phyloP scores from a whole-genome alignment of 2,888 invertebrate species.

The Xylota segnis region DNA sequence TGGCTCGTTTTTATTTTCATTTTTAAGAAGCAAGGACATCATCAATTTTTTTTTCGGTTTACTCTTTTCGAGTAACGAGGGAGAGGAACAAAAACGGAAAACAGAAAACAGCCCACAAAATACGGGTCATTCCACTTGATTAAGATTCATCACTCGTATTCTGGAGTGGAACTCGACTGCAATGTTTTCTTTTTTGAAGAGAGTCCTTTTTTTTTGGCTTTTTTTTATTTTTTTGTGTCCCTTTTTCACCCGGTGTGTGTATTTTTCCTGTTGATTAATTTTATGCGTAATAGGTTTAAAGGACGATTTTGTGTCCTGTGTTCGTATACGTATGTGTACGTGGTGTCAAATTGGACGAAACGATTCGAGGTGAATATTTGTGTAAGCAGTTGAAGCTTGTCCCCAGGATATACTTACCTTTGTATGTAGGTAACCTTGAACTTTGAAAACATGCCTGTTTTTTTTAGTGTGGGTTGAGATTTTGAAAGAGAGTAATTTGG shows the following conservation, averaged over 20 bases:
- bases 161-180: conserved; percentile 54
- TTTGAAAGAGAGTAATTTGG: conserved; percentile 28
- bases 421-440: conserved; percentile 27
- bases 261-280: conserved; percentile 64
- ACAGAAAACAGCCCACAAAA: conserved; percentile 52
- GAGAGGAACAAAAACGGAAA: background rate
- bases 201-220: conserved; percentile 23
- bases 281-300: conserved; percentile 66
- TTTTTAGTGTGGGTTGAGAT: background rate
- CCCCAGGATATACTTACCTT: background rate
- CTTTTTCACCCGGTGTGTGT: conserved; percentile 4
- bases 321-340: conserved; percentile 10
- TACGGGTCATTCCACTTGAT: conserved; percentile 72
- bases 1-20: conserved; percentile 28
- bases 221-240: background rate
- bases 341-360: conserved; percentile 48
- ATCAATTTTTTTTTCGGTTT: conserved; percentile 34
- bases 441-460: conserved; percentile 1
- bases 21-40: conserved; percentile 61
- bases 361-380: conserved; percentile 59
- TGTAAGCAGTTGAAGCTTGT: conserved; percentile 42
- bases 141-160: conserved; percentile 68
- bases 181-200: conserved; percentile 29
- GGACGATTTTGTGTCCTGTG: conserved; percentile 29
- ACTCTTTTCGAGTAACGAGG: conserved; percentile 39